These are phyloP conservation scores for Electrona antarctica DNA, from an alignment of 2,113 vertebrate species.

Conservation along the genomic window DNA sequence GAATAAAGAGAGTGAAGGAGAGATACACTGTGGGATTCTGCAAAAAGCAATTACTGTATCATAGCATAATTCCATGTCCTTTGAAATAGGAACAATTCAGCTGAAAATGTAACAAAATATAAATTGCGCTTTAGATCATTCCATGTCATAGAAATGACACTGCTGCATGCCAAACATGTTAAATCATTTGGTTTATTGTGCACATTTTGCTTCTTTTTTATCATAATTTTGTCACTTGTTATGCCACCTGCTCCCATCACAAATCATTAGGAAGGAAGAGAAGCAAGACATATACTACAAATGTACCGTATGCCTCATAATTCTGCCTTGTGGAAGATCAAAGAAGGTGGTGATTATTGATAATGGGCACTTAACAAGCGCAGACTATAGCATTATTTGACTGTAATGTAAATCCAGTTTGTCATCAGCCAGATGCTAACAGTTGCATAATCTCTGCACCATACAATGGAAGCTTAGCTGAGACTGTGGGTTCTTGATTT, in stretches of 20 bases:
- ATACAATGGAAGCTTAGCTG: neutral
- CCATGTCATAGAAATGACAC: no score
- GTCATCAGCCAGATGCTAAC: slow-evolving; percentile 20
- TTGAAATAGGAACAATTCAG: slow-evolving; percentile 45
- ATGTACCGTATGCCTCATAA: slow-evolving; percentile 3
- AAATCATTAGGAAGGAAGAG: slow-evolving; percentile 10
- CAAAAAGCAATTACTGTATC: slow-evolving; percentile 51
- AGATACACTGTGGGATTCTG: slow-evolving; percentile 25
- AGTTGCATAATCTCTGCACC: slow-evolving; percentile 11
- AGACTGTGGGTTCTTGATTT: slow-evolving; percentile 6
- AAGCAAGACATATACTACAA: neutral
- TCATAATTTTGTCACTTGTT: slow-evolving; percentile 2
- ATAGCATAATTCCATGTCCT: slow-evolving; percentile 51
- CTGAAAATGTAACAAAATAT: slow-evolving; percentile 13
- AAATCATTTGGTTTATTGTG: no score
- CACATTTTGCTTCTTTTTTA: no score
- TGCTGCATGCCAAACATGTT: no score
- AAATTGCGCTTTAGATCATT: no score
- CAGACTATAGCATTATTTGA: slow-evolving; percentile 28
- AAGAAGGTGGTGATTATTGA: slow-evolving; percentile 22
- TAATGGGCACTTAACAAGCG: slow-evolving; percentile 23
- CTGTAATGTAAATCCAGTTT: slow-evolving; percentile 1
- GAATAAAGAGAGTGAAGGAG: slow-evolving; percentile 9
- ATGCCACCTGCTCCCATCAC: neutral
- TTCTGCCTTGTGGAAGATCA: neutral